Evolutionary conservation across 64 coral and sea anemone genomes (phyloP), one percentile per base, ranked within the genome.

Genomic region (Astreopora myriophthalma): DNA sequence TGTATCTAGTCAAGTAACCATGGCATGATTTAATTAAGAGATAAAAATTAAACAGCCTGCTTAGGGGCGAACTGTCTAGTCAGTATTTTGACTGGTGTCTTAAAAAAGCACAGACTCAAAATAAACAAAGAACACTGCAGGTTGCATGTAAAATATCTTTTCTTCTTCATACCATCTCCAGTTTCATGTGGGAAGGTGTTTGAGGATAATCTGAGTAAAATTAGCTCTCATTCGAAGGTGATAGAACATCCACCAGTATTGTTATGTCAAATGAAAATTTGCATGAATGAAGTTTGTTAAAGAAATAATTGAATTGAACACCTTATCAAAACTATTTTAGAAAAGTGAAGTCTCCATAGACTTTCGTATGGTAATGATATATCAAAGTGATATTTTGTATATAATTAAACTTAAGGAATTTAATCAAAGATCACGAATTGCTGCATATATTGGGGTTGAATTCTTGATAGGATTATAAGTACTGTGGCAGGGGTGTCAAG

Each of bases 351-450:
- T 44, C 40, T 5, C 11, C 11, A 11, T 44, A 8, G 40, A 44
- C 40, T 8, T 44, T 44, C 11, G 40, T n/a, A n/a, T n/a, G n/a
- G n/a, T n/a, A 11, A 46, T 46, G 42, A 6, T n/a, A 14, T 12
- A 1, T 51, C 29, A 12, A 17, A 23, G 26, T 63, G 31, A 83
- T 83, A 34, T 83, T 65, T 83, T 39, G 57, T 63, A 24, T 40
- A n/a, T 64, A 61, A 65, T 64, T 83, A 57, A 12, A 83, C 8
- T 62, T 33, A 37, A 64, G 49, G 55, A 83, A 80, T 62, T 25
- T 40, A 64, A 83, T 38, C 52, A 39, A 32, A 63, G 32, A 83
- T 61, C 33, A 64, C 58, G 6, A 63, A 30, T 35, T 83, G 31
- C 38, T 36, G 34, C 61, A 83, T 58, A 80, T 80, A 80, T 80